Evolutionary conservation across 2,888 invertebrate genomes (phyloP).

Genomic region (Drosophila suboccidentalis): DNA sequence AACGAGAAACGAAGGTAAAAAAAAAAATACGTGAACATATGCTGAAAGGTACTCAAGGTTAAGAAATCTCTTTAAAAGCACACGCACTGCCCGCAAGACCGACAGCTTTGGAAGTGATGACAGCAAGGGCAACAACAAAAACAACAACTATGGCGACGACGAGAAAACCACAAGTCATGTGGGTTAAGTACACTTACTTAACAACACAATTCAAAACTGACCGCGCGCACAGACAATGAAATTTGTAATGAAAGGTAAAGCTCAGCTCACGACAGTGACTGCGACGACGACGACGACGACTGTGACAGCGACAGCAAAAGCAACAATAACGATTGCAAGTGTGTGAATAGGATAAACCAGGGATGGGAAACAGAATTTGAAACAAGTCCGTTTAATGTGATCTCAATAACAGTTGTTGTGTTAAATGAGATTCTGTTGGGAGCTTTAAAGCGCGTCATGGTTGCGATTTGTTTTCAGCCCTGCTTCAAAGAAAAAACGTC

Average conservation of each 20-base stretch:
- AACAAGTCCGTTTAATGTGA: not conserved
- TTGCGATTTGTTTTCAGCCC: conserved; percentile 27
- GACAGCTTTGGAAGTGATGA: conserved; percentile 76
- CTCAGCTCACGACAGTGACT: conserved; percentile 52
- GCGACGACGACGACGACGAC: conserved; percentile 17
- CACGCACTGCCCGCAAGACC: conserved; percentile 61
- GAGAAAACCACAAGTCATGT: conserved; percentile 79
- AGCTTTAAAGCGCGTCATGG: not conserved
- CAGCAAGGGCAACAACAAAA: conserved; percentile 47
- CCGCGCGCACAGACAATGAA: conserved; percentile 77
- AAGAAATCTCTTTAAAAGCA: conserved; percentile 73
- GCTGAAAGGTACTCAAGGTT: conserved; percentile 81
- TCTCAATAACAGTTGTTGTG: not conserved
- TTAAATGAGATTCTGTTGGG: not conserved
- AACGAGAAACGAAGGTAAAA: conserved; percentile 38
- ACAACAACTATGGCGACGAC: conserved; percentile 29
- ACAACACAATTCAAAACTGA: conserved; percentile 78
- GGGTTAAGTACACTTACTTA: conserved; percentile 82
- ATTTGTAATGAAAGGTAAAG: conserved; percentile 71
- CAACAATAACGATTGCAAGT: conserved; percentile 37
- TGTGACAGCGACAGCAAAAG: conserved; percentile 23
- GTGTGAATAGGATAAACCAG: conserved; percentile 48
- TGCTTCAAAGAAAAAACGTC: conserved; percentile 17
- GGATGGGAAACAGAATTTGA: conserved; percentile 31
- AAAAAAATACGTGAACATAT: conserved; percentile 32